Base-by-base conservation (phyloP, 2,888 invertebrate species). In the Parnassius orleans region DNA sequence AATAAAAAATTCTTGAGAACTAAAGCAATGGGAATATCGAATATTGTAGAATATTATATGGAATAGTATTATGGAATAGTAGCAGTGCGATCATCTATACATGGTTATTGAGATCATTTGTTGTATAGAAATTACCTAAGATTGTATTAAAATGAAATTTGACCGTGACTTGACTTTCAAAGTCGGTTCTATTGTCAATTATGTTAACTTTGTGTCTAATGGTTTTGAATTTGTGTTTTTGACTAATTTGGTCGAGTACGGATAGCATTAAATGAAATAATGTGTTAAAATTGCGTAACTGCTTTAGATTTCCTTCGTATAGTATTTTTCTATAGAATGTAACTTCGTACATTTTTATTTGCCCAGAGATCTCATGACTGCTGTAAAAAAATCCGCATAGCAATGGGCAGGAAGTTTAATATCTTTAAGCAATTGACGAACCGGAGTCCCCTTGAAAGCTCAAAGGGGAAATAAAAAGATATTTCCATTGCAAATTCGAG, bases 381-480 rank as follows among this genome's bases (percentile, higher is more conserved):
- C 24, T 55, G 15, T 33, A 53, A 65, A 63, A 66, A 60, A 62
- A 51, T n/a, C 41, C 12, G 19, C 48, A 63, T 61, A 58, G 56
- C 60, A 57, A 55, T 52, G 53, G 48, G 55, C 50, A 58, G 57
- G 58, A 67, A 70, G 62, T 69, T 70, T 69, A 70, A 69, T 68
- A 71, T 69, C 64, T 67, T 66, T 57, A 78, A 81, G 78, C 80
- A 82, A 76, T 79, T 79, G 82, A 79, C 77, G 78, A 77, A 71
- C 73, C 75, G 72, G 63, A 71, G 66, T 74, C 75, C 77, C 79
- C 78, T 73, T 76, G 72, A 78, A 80, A 76, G 79, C 80, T 83
- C 80, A 80, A 79, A 81, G 79, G 80, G 77, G 75, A 81, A 81
- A 81, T 81, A 82, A 81, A 81, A 83, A 80, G 75, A 73, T 75